Evolutionary conservation across 2,888 invertebrate species (phyloP).

Genomic region (Pocota personata): DNA sequence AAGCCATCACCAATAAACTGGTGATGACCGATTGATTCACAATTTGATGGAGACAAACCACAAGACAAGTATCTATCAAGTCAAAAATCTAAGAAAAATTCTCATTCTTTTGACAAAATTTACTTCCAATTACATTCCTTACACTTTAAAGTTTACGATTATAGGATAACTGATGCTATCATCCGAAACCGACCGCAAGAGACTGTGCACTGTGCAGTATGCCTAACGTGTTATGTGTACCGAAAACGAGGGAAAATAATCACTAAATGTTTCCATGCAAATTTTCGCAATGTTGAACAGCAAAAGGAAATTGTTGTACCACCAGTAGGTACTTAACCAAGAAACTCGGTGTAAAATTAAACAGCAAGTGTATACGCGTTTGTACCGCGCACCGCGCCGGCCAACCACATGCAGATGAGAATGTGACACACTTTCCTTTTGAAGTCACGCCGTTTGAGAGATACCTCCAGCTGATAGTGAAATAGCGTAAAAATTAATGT

Average conservation of each 20-base stretch:
- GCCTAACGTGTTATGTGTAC: not conserved
- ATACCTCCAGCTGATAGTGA: slow-evolving; percentile 49
- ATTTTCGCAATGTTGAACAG: slow-evolving; percentile 25
- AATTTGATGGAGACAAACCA: too few relatives aligned
- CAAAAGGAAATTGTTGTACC: slow-evolving; percentile 19
- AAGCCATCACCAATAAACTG: too few relatives aligned
- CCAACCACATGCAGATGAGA: slow-evolving; percentile 47
- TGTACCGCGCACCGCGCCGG: not conserved
- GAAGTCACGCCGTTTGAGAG: slow-evolving; percentile 64
- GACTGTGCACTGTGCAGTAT: not conserved
- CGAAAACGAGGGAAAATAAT: not conserved
- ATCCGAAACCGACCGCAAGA: slow-evolving; percentile 39
- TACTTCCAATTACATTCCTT: not conserved
- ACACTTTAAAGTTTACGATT: not conserved
- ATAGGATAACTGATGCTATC: slow-evolving; percentile 24
- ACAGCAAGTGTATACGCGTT: slow-evolving; percentile 34
- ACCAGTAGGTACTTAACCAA: slow-evolving; percentile 12
- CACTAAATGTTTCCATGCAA: not conserved
- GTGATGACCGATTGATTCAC: too few relatives aligned
- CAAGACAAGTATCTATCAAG: not conserved
- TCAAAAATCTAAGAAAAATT: not conserved
- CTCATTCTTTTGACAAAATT: slow-evolving; percentile 12
- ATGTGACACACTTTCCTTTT: slow-evolving; percentile 71
- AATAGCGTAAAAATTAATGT: slow-evolving; percentile 51
- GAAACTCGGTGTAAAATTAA: slow-evolving; percentile 27